Evolutionary conservation across 2,888 invertebrate genomes (phyloP), one percentile per base, ranked within the genome.

Genomic region (Hipparchia sbordonii): DNA sequence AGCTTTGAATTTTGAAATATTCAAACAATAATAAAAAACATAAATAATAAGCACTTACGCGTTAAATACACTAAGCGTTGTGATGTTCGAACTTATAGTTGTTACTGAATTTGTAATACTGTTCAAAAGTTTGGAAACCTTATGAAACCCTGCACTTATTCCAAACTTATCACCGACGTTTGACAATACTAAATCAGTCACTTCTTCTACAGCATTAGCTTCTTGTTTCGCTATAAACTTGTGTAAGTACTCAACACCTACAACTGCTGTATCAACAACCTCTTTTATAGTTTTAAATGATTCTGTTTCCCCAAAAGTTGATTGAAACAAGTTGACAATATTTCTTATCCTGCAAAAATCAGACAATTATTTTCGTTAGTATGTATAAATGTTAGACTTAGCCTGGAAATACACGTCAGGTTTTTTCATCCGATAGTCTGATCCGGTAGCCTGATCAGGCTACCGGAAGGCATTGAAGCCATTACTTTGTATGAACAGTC

Each of bases 271-370:
- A 54, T 93, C 89, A 0, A 86, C 77, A 1, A 90, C 70, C 9
- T 89, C 89, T 77, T 83, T 81, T 0, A 92, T 72, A 0, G 87
- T 79, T 78, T 84, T 84, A 76, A 84, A 94, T 0, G 87, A 81
- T 70, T 89, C 82, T 1, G 93, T 92, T 23, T 90, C 87, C 1
- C 89, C 87, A 76, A 92, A 93, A 7, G 86, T 87, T 51, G 91
- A 88, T 78, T 91, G 83, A 62, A 94, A 90, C 51, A 89, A 81
- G 61, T 90, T 86, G 74, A 93, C 79, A 48, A 91, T 74, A 76
- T 88, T 89, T 61, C 85, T 81, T 76, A 93, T 79, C 74, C 94
- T 94, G 82, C 69, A 88, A 89, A 13, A 54, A 13, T 23, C 23
- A 23, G 23, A 23, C 23, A 23, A 23, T 23, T 23, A 23, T 23